Percentiles rank a stretch among this genome's conserved stretches.
Conservation (phyloP, 2,888 invertebrate genomes). For the Netelia melanura region DNA sequence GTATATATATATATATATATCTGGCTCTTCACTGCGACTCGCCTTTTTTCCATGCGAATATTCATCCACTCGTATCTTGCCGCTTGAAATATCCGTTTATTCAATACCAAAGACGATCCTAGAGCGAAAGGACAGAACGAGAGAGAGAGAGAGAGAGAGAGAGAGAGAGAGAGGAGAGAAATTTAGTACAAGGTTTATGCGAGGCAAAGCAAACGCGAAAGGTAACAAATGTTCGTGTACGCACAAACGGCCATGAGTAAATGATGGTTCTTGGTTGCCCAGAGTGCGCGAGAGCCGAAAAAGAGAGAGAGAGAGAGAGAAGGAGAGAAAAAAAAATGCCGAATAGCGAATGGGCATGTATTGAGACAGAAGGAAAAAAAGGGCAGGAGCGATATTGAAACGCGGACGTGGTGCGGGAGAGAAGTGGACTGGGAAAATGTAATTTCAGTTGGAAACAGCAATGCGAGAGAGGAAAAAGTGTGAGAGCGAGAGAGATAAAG, state of each 20-base stretch:
- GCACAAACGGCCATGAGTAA: too few species aligned
- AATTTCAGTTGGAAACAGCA: conserved; percentile 84
- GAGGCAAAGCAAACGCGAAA: too few species aligned
- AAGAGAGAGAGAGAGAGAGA: conserved; percentile 29
- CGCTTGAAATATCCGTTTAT: too few species aligned
- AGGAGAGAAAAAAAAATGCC: conserved; percentile 21
- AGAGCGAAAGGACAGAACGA: too few species aligned
- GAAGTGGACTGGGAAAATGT: conserved; percentile 77
- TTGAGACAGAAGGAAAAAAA: conserved; percentile 62
- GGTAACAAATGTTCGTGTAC: too few species aligned
- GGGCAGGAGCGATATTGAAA: conserved; percentile 72
- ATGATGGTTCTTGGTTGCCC: too few species aligned
- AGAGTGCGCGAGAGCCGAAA: conserved; percentile 43
- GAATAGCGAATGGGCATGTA: conserved; percentile 56
- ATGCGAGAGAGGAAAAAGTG: conserved; percentile 64
- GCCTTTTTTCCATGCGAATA: neutral
- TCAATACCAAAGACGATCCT: too few species aligned
- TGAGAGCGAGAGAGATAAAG: conserved; percentile 58
- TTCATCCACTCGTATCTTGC: neutral
- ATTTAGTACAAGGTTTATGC: too few species aligned
- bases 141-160: too few species aligned
- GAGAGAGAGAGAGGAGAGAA: too few species aligned
- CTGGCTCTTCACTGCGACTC: neutral
- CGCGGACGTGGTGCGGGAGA: conserved; percentile 64
- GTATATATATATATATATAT: too few species aligned